A percentile compares a stretch with the other conserved stretches of the same genome.
Evolutionary conservation across 2,113 vertebrate species (phyloP).

Genomic region (Notiomystis cincta): DNA sequence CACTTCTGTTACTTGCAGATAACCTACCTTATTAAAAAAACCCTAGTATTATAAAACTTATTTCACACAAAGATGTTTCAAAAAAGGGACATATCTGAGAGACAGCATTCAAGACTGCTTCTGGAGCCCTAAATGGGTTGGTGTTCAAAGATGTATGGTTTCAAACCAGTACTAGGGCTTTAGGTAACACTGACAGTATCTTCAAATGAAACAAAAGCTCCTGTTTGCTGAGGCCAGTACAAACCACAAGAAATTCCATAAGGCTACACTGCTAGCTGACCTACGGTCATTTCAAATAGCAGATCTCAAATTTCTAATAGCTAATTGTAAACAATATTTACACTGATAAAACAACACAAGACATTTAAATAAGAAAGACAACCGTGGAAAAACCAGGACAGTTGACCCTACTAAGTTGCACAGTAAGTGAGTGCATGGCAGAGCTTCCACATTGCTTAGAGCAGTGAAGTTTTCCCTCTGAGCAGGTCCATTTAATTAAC

Average conservation of each 20-base stretch:
- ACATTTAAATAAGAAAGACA: neutral
- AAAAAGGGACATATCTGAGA: neutral
- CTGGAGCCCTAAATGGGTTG: neutral
- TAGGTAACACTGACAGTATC: neutral
- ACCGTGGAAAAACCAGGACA: neutral
- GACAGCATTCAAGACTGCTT: neutral
- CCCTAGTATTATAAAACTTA: neutral
- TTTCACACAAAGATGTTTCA: neutral
- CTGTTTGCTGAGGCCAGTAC: neutral
- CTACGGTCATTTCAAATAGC: neutral
- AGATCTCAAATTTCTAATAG: neutral
- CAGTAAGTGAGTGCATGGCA: neutral
- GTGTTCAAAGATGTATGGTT: neutral
- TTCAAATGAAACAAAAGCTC: neutral
- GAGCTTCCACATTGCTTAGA: neutral
- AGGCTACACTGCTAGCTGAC: neutral
- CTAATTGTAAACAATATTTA: neutral
- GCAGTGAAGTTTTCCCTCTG: neutral
- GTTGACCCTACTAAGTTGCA: neutral
- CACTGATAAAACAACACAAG: neutral
- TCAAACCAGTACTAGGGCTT: neutral
- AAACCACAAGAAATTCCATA: neutral
- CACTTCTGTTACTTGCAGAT: neutral
- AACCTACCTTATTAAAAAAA: neutral
- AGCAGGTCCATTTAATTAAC: neutral